phyloP scores from a whole-genome alignment of 2,797 vertebrate genomes.

The Mustela erminea region DNA sequence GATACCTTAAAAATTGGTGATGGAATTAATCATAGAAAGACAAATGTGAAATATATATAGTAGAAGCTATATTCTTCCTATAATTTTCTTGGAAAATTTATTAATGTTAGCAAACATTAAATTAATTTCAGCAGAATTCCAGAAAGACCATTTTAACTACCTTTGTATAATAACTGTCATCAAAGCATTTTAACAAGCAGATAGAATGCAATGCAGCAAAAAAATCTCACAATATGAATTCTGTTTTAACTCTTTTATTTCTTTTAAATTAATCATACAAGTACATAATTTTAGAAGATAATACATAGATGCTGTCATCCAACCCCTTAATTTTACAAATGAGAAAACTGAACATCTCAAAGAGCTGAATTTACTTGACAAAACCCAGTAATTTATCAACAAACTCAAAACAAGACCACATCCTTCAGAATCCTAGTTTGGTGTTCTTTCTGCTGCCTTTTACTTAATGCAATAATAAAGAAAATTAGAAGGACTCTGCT shows the following conservation, averaged over 20 bases:
- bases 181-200: background rate
- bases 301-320: background rate
- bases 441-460: background rate
- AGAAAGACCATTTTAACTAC: background rate
- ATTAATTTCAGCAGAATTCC: slow-evolving; percentile 43
- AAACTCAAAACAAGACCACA: background rate
- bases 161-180: background rate
- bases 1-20: background rate
- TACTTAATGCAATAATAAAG: background rate
- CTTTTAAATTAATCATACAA: background rate
- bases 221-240: background rate
- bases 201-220: background rate
- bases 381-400: background rate
- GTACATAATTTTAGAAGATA: background rate
- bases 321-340: background rate
- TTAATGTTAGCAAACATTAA: background rate
- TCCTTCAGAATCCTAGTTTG: background rate
- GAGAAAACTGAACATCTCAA: slow-evolving; percentile 2
- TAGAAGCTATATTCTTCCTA: background rate
- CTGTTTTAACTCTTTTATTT: background rate
- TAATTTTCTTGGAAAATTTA: background rate
- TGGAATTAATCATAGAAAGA: background rate
- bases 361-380: background rate
- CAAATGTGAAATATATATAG: background rate
- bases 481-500: background rate